phyloP scores from a whole-genome alignment of 2,888 invertebrate species.

The Eupsilia transversa region DNA sequence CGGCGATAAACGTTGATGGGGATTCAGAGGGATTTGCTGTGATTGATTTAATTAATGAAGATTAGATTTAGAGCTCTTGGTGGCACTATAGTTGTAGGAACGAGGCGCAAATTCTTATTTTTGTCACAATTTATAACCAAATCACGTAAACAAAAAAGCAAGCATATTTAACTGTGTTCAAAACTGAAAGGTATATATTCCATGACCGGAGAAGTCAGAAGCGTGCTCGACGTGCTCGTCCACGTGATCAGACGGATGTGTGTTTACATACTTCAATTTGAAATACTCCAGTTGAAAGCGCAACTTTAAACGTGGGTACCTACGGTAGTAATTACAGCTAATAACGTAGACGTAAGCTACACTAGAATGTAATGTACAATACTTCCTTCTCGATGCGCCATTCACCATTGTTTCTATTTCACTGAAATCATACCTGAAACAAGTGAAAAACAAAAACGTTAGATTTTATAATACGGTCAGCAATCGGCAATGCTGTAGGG shows the following conservation, averaged over 20 bases:
- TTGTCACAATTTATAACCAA: not conserved
- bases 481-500: not conserved
- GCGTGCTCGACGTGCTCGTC: no score
- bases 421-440: conserved; percentile 65
- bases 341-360: not conserved
- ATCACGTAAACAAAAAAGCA: not conserved
- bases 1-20: conserved; percentile 56
- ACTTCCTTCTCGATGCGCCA: not conserved
- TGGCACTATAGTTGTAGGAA: not conserved
- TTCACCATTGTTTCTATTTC: not conserved
- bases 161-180: not conserved
- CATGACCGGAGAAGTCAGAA: no score
- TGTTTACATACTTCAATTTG: not conserved
- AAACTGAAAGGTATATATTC: not conserved
- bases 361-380: not conserved
- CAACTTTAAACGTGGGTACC: not conserved
- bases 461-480: not conserved
- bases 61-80: conserved; percentile 18
- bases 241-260: not conserved
- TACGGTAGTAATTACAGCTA: not conserved
- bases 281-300: not conserved
- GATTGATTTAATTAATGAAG: conserved; percentile 45
- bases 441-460: conserved; percentile 43
- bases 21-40: conserved; percentile 41
- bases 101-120: not conserved